These are phyloP conservation scores for Halcyon senegalensis DNA, from an alignment of 2,113 vertebrate species.

Conservation along the genomic window DNA sequence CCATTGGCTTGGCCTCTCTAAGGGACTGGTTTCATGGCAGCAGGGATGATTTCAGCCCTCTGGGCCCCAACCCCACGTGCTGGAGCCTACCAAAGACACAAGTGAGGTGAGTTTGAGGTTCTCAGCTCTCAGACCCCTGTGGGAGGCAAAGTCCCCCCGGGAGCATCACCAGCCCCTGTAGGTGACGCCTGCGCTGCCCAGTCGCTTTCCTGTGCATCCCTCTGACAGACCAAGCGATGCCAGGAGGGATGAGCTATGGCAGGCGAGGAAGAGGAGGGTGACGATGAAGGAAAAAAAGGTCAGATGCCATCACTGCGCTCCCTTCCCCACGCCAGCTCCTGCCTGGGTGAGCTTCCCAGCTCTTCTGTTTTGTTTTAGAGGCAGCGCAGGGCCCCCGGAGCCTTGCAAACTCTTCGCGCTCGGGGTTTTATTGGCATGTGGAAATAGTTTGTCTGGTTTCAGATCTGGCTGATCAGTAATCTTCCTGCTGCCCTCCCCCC, in stretches of 20 bases:
- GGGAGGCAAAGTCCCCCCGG: background rate
- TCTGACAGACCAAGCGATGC: background rate
- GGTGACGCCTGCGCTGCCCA: background rate
- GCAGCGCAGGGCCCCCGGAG: background rate
- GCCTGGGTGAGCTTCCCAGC: background rate
- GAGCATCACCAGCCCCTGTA: background rate
- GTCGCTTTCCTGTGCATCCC: background rate
- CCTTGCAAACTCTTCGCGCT: background rate
- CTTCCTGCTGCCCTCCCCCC: background rate
- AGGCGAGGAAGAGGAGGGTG: background rate
- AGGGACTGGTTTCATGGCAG: background rate
- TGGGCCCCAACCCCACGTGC: rapidly evolving
- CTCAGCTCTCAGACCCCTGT: background rate
- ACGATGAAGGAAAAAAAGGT: background rate
- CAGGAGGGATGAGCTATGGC: background rate
- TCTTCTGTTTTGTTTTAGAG: slow-evolving; percentile 41
- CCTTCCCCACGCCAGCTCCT: background rate
- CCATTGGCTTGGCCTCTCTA: rapidly evolving
- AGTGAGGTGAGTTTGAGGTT: background rate
- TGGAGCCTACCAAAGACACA: background rate
- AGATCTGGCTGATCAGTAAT: slow-evolving; percentile 12
- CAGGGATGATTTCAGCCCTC: background rate
- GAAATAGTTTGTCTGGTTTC: slow-evolving; percentile 49
- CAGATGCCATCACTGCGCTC: background rate
- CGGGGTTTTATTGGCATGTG: slow-evolving; percentile 31